These are phyloP conservation scores for Sminthurides bifidus DNA, from an alignment of 1,140 invertebrate species.

Conservation along the genomic window DNA sequence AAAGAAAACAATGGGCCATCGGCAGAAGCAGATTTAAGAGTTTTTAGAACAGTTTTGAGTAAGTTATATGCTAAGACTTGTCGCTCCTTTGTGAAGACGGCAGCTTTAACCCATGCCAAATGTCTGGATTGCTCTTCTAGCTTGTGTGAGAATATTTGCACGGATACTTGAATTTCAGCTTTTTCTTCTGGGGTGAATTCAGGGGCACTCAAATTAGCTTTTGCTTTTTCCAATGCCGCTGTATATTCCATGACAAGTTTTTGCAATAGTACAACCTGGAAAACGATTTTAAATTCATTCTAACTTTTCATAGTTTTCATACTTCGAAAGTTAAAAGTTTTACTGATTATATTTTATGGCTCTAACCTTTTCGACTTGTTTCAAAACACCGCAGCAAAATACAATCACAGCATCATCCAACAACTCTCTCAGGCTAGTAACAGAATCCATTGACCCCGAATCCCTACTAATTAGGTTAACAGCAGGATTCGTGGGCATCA, in stretches of 20 bases:
- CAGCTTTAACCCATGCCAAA: constrained; percentile 51
- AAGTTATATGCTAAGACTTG: constrained; percentile 49
- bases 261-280: constrained; percentile 36
- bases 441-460: constrained; percentile 16
- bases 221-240: constrained; percentile 42
- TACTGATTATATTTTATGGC: not conserved
- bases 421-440: constrained; percentile 41
- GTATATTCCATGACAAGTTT: constrained; percentile 49
- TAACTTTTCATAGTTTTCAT: not conserved
- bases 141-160: constrained; percentile 45
- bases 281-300: not conserved
- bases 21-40: constrained; percentile 46
- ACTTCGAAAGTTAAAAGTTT: constrained; percentile 20
- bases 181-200: constrained; percentile 32
- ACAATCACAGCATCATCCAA: constrained; percentile 55
- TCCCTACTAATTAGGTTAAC: constrained; percentile 19
- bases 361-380: constrained; percentile 57
- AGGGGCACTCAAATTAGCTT: constrained; percentile 36
- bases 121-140: constrained; percentile 46
- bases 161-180: constrained; percentile 40
- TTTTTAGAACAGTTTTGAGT: constrained; percentile 45
- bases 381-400: constrained; percentile 55
- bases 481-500: constrained; percentile 21
- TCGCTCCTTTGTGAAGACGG: constrained; percentile 48
- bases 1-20: constrained; percentile 59